Evolutionary conservation across 1,140 invertebrate genomes (phyloP).

Genomic region (Planococcus citri): DNA sequence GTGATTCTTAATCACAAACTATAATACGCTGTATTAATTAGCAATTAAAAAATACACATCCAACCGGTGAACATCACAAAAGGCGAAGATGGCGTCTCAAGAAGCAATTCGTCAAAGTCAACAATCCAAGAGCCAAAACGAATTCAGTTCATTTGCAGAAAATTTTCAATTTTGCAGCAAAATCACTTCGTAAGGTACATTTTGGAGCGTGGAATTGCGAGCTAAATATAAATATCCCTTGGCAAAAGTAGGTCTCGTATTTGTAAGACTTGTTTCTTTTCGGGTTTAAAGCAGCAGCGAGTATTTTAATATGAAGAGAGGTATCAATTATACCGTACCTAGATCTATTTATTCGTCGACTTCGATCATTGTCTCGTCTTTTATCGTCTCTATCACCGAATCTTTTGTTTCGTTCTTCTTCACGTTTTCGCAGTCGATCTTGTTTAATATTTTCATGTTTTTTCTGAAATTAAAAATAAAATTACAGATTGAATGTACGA

Average conservation of each 20-base stretch:
- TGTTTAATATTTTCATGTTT: constrained; percentile 8
- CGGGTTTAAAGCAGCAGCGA: background rate
- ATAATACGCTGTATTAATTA: background rate
- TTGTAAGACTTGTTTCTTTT: background rate
- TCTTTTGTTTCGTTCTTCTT: constrained; percentile 5
- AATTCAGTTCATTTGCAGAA: no score
- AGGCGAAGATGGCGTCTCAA: background rate
- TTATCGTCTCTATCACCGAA: background rate
- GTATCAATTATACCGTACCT: background rate
- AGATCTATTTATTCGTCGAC: background rate
- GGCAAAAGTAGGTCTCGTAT: no score
- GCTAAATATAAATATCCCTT: no score
- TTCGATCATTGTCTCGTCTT: background rate
- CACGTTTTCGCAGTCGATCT: background rate
- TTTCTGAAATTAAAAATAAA: constrained; percentile 11
- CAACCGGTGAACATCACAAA: no score
- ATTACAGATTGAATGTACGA: no score
- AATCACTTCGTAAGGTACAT: no score
- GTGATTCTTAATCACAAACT: background rate
- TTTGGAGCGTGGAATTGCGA: no score
- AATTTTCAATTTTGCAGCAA: no score
- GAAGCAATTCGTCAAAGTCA: background rate
- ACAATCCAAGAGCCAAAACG: no score
- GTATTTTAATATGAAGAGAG: background rate
- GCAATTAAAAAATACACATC: background rate